phyloP scores from a whole-genome alignment of 2,113 vertebrate genomes.

The Lampris megalopsis region DNA sequence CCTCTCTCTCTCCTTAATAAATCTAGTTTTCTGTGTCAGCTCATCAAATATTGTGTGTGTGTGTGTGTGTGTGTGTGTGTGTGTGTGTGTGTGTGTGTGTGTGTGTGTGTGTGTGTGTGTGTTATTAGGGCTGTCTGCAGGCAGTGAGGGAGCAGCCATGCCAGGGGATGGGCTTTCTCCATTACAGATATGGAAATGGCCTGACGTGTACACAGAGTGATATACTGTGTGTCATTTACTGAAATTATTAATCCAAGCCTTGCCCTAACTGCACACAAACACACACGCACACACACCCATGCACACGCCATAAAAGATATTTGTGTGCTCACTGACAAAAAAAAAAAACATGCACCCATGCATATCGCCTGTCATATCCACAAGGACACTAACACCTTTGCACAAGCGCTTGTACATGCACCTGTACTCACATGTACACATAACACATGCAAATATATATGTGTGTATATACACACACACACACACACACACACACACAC shows the following conservation, averaged over 20 bases:
- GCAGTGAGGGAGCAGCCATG: conserved; percentile 40
- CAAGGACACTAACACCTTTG: background rate
- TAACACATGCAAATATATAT: background rate
- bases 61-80: conserved; percentile 16
- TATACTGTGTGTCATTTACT: conserved; percentile 69
- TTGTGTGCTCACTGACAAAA: too few relatives aligned
- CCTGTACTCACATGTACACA: background rate
- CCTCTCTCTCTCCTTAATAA: conserved; percentile 54
- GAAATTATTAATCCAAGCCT: conserved; percentile 64
- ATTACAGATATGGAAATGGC: conserved; percentile 73
- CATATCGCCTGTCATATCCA: background rate
- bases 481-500: background rate
- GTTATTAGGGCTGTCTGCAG: conserved; percentile 45
- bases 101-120: conserved; percentile 28
- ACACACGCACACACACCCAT: conserved; percentile 16
- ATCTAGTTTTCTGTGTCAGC: conserved; percentile 71
- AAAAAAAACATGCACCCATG: too few relatives aligned
- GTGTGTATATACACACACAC: background rate
- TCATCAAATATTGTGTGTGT: conserved; percentile 62
- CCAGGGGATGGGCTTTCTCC: conserved; percentile 62
- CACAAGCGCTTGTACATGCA: too few relatives aligned
- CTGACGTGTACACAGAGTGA: conserved; percentile 58
- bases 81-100: conserved; percentile 13
- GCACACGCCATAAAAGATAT: background rate
- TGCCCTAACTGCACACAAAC: conserved; percentile 50